These are phyloP conservation scores for Ailuropoda melanoleuca DNA, from an alignment of 2,113 vertebrate genomes.

Conservation along the genomic window DNA sequence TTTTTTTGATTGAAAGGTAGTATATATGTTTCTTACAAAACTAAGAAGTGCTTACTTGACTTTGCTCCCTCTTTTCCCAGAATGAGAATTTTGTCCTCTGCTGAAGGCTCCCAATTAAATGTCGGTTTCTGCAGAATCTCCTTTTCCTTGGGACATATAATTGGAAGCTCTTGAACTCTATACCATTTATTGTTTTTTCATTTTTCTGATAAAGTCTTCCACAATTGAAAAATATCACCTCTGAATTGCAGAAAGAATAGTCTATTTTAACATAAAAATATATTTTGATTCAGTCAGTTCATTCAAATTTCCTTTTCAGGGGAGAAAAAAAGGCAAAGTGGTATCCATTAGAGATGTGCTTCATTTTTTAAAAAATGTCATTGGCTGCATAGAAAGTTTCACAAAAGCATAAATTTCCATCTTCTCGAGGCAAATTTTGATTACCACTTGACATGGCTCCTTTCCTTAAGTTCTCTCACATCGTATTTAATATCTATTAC, in stretches of 20 bases:
- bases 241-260: background rate
- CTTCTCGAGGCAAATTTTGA: background rate
- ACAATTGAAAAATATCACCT: background rate
- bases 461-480: background rate
- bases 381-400: background rate
- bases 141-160: background rate
- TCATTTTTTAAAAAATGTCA: background rate
- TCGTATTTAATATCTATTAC: background rate
- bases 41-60: background rate
- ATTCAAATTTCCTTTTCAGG: background rate
- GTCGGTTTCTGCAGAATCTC: background rate
- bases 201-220: background rate
- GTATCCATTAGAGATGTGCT: background rate
- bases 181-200: background rate
- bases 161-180: background rate
- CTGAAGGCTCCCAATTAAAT: background rate
- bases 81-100: background rate
- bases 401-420: background rate
- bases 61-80: background rate
- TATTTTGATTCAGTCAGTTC: background rate
- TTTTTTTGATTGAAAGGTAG: background rate
- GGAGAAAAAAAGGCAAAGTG: background rate
- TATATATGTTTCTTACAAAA: background rate
- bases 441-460: background rate
- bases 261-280: background rate